A percentile compares a stretch with the other conserved stretches of the same genome.
phyloP scores from a whole-genome alignment of 23 tunicate genomes.

The Styela plicata region DNA sequence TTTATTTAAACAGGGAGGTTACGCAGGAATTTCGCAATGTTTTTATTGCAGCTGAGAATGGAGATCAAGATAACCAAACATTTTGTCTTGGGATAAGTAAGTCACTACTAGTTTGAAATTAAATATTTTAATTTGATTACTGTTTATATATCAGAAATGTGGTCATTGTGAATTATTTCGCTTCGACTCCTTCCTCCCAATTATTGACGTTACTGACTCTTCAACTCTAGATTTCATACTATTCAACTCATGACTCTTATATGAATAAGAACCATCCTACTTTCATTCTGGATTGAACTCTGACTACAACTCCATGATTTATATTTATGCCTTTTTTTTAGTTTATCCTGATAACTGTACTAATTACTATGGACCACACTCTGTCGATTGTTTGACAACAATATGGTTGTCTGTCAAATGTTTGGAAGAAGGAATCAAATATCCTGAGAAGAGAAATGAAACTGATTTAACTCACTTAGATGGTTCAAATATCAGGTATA shows the following conservation, averaged over 20 bases:
- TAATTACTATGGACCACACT: slow-evolving; percentile 31
- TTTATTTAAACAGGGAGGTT: background rate
- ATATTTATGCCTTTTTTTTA: background rate
- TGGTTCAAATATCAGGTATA: slow-evolving; percentile 13
- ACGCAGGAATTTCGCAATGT: background rate
- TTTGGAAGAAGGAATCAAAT: background rate
- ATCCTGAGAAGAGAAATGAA: background rate
- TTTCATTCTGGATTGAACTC: too few species aligned
- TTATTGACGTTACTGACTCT: too few species aligned
- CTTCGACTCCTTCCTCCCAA: too few species aligned
- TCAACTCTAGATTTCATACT: too few species aligned
- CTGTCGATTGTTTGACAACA: slow-evolving; percentile 29
- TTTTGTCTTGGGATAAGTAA: background rate
- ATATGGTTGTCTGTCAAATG: slow-evolving; percentile 19
- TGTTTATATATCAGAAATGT: too few species aligned
- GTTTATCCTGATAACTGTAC: too few species aligned
- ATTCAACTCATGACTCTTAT: too few species aligned
- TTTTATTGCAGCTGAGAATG: background rate
- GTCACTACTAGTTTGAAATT: background rate
- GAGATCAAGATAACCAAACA: background rate
- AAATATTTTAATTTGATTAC: too few species aligned
- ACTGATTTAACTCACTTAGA: background rate
- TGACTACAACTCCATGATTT: too few species aligned
- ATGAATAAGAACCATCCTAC: too few species aligned
- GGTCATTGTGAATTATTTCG: too few species aligned